Evolutionary conservation across 1,140 invertebrate species (phyloP).

Genomic region (Eciton burchellii): DNA sequence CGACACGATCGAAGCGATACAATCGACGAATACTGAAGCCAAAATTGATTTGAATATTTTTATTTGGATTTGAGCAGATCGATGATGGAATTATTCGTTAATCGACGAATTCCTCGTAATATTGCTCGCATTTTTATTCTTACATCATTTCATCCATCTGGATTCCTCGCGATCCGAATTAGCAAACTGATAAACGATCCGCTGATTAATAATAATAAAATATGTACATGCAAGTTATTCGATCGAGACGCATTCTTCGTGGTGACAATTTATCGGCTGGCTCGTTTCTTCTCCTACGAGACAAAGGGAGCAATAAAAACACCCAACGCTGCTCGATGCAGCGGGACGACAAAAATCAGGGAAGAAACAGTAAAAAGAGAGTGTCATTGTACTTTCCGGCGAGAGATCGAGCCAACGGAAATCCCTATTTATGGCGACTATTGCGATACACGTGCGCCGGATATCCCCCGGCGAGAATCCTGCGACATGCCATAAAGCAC

Average conservation of each 20-base stretch:
- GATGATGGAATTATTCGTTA: conserved; percentile 73
- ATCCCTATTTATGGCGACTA: conserved; percentile 78
- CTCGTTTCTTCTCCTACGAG: not conserved
- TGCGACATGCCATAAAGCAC: conserved; percentile 62
- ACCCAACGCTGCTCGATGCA: not conserved
- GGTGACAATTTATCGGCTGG: not conserved
- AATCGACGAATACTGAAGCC: conserved; percentile 53
- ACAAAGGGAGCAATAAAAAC: conserved; percentile 22
- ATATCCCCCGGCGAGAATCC: conserved; percentile 53
- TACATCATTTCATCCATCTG: not conserved
- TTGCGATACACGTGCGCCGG: conserved; percentile 68
- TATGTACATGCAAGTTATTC: too few relatives aligned
- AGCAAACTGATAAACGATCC: too few relatives aligned
- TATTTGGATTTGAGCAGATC: conserved; percentile 72
- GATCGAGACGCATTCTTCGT: too few relatives aligned
- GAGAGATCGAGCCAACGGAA: conserved; percentile 57
- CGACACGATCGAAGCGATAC: conserved; percentile 34
- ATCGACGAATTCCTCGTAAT: conserved; percentile 63
- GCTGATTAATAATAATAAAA: too few relatives aligned
- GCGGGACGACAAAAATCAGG: conserved; percentile 9
- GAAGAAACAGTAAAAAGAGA: conserved; percentile 27
- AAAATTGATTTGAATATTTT: conserved; percentile 70
- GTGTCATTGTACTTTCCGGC: conserved; percentile 20
- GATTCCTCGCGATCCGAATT: not conserved
- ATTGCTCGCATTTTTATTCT: conserved; percentile 49